A percentile compares a stretch with the other conserved stretches of the same genome.
Conservation (phyloP, 2,113 vertebrate species). For the Elachura formosa region DNA sequence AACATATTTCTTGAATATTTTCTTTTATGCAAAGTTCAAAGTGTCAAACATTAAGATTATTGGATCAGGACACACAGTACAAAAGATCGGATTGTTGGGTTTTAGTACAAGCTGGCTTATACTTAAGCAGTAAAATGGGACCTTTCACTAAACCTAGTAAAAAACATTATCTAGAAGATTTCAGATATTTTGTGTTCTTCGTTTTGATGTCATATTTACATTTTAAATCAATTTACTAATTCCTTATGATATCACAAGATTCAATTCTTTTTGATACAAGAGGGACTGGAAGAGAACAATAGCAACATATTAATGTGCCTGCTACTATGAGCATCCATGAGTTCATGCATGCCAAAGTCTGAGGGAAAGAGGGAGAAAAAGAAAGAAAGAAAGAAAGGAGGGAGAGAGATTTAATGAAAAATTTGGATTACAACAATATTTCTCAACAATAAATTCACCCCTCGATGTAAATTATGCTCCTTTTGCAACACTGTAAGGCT, state of each 20-base stretch:
- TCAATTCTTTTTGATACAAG: background rate
- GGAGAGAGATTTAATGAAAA: background rate
- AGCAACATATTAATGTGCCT: fast-evolving
- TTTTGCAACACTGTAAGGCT: background rate
- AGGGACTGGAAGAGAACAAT: background rate
- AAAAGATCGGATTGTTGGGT: background rate
- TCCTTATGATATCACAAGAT: background rate
- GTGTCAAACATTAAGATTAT: background rate
- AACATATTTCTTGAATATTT: background rate
- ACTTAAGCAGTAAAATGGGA: background rate
- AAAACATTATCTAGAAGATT: background rate
- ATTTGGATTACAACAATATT: background rate
- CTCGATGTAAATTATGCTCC: background rate
- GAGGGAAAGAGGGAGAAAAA: background rate
- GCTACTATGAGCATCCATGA: background rate
- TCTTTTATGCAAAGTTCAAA: background rate
- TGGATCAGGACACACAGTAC: background rate
- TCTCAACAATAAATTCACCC: background rate
- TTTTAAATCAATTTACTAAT: background rate
- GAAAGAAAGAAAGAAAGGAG: background rate
- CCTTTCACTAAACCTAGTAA: too few species aligned
- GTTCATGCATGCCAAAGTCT: background rate
- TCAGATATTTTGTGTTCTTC: fast-evolving
- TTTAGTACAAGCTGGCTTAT: background rate
- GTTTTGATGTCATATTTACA: background rate